Evolutionary conservation across 2,797 vertebrate genomes (phyloP), one percentile per base, ranked within the genome.

Genomic region (Acrocephalus scirpaceus): DNA sequence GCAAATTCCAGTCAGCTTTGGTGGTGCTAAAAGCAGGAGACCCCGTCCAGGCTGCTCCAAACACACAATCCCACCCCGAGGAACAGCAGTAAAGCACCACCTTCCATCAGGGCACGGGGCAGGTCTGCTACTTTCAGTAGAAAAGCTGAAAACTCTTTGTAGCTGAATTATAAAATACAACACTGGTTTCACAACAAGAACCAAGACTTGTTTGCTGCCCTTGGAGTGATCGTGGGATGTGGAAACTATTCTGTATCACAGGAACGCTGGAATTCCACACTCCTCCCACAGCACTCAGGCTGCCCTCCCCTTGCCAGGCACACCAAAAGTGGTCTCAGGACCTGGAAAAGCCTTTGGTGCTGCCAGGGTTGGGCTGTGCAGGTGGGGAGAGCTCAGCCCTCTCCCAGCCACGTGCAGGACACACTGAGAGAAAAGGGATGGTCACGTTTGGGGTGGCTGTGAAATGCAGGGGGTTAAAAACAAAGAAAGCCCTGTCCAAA

Each of bases 231-330:
- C n/a, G 83, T 97, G 96, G 96, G 96, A 93, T 82, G 96, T 77
- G 91, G 90, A 93, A 96, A 92, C 65, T 87, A 75, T 92, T 90
- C 84, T 69, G 32, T 78, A 30, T 85, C 5, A 1, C 62, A 80
- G 79, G 89, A 58, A 45, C 0, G 45, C 65, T 2, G 62, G 88
- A 92, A 96, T 97, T 95, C 96, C 96, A 82, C 19, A 25, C 93
- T 93, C 96, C 95, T 97, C 96, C 96, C 96, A 87, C 96, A 88
- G 50, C 64, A n/a, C 77, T 27, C 74, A 10, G 7, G 50, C 88
- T 86, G 89, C 42, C 0, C 40, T 84, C 57, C 53, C 32, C 10
- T 32, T 6, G 45, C 74, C 27, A 36, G 50, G 34, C 48, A 18
- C 60, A 22, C 2, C 2, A 8, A 32, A 51, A 66, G 15, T 0